A percentile compares a stretch with the other conserved stretches of the same genome.
These are phyloP conservation scores for Tetheella fluctuosa DNA, from an alignment of 2,888 invertebrate species.

Conservation along the genomic window DNA sequence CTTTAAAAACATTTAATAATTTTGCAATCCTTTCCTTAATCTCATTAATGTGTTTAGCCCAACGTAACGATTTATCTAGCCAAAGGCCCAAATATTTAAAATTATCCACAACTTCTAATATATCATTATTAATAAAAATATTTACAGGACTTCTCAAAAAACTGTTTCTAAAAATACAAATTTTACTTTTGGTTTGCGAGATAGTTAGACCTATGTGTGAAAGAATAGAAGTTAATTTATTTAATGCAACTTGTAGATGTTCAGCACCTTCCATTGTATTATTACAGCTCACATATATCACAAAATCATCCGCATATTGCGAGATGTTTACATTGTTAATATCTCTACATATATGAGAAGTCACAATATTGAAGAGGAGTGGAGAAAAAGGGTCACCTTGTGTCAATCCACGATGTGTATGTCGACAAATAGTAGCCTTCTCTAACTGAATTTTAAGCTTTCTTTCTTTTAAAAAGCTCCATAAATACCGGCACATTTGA, in stretches of 20 bases:
- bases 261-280: conserved; percentile 18
- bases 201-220: conserved; percentile 25
- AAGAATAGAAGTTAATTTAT: conserved; percentile 18
- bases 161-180: conserved; percentile 29
- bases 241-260: conserved; percentile 14
- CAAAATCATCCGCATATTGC: conserved; percentile 38
- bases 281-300: conserved; percentile 17
- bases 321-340: conserved; percentile 21
- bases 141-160: conserved; percentile 12
- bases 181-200: conserved; percentile 29
- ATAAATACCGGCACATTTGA: conserved; percentile 30
- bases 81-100: conserved; percentile 31
- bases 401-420: conserved; percentile 30
- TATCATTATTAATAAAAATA: conserved; percentile 18
- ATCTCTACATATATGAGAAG: conserved; percentile 22
- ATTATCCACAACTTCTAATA: conserved; percentile 20
- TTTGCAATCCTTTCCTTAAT: too few relatives aligned
- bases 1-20: conserved; percentile 27
- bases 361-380: conserved; percentile 40
- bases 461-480: conserved; percentile 27
- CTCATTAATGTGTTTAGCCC: conserved; percentile 31
- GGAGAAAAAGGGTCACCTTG: conserved; percentile 45
- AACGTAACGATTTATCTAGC: conserved; percentile 26
- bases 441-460: conserved; percentile 21
- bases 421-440: conserved; percentile 12